Evolutionary conservation across 2,888 invertebrate species (phyloP), one percentile per base, ranked within the genome.

Genomic region (Oligia strigilis): DNA sequence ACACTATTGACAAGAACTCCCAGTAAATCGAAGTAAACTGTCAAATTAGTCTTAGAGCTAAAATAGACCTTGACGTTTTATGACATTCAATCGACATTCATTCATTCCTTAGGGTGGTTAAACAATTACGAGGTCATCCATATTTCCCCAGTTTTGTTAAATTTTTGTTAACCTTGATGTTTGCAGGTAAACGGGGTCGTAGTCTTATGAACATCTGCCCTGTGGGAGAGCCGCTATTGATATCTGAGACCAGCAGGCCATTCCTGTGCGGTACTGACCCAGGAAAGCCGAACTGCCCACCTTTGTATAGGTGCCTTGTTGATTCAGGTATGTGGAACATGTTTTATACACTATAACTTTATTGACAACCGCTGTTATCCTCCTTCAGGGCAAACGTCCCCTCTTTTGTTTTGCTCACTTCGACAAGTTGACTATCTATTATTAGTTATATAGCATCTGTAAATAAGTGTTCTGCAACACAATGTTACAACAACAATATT

Each of bases 221-320:
- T 0, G 98, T 98, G 3, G 98, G 98, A 74, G 97, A 98, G 75
- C 98, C 98, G 0, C 95, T 98, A 65, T 96, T 98, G 71, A 98
- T 98, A 96, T 94, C 97, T 13, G 98, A 98, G 88, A 98, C 98
- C 4, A 97, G 97, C 58, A 96, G 98, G 71, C 99, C 99, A 0
- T 99, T 98, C 94, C 96, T 99, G 52, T 99, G 99, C 92, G 99
- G 99, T 23, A 97, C 97, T 43, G 98, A 98, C 65, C 97, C 98
- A 9, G 98, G 98, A 58, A 98, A 98, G 95, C 99, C 99, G 0
- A 98, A 97, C 87, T 99, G 99, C 91, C 99, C 99, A 1, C 98
- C 98, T 0, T 97, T 98, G 83, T 98, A 98, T 94, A 97, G 98
- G 91, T 99, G 99, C 92, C 97, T 98, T 80, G 98, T 99, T 14